These are phyloP conservation scores for Neogobius melanostomus DNA, from an alignment of 2,113 vertebrate species.

Conservation along the genomic window DNA sequence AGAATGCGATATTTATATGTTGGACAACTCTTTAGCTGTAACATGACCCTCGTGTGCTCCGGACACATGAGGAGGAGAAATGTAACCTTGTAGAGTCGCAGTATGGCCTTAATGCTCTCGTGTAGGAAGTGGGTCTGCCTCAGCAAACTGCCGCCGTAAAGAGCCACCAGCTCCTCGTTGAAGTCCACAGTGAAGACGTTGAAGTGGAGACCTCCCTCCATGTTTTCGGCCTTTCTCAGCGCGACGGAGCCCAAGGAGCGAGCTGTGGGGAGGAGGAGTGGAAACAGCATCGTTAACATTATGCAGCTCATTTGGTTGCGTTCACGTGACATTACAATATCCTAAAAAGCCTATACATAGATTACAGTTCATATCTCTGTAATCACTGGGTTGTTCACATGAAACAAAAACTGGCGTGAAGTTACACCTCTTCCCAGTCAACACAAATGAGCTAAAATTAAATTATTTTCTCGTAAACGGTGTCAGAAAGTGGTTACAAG, in stretches of 20 bases:
- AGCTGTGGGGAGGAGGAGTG: conserved; percentile 64
- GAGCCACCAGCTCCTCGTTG: conserved; percentile 94
- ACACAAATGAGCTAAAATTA: too few species aligned
- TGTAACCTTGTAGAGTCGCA: conserved; percentile 90
- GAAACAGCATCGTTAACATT: background rate
- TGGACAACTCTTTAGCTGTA: conserved; percentile 5
- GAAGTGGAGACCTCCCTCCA: conserved; percentile 88
- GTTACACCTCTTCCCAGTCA: too few species aligned
- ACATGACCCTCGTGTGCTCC: background rate
- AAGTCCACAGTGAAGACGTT: conserved; percentile 97
- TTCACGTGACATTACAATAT: background rate
- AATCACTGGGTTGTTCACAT: too few species aligned
- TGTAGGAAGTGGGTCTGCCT: conserved; percentile 93
- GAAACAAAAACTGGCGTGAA: too few species aligned
- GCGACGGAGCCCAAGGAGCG: conserved; percentile 95
- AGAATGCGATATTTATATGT: conserved; percentile 9
- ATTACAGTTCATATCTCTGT: too few species aligned
- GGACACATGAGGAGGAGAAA: background rate
- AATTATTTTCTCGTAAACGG: too few species aligned
- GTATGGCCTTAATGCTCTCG: conserved; percentile 92
- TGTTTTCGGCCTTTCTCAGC: conserved; percentile 90
- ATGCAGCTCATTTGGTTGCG: background rate
- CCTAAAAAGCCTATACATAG: too few species aligned
- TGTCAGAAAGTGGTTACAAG: too few species aligned
- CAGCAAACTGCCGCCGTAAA: conserved; percentile 92